These are phyloP conservation scores for Sturmia bella DNA, from an alignment of 2,888 invertebrate genomes.

Conservation along the genomic window DNA sequence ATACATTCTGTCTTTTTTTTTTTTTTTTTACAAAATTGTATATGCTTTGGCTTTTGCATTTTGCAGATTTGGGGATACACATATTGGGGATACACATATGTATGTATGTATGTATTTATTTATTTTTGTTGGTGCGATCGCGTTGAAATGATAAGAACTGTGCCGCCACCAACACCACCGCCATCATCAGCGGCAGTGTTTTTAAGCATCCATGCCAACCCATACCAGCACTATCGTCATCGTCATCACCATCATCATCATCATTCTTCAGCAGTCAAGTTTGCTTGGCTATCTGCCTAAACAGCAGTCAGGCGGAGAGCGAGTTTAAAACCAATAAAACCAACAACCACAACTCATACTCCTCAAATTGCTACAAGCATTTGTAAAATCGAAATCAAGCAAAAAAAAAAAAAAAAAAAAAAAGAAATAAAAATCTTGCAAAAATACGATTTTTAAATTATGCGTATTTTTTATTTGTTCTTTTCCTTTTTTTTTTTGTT, in stretches of 20 bases:
- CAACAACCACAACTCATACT: constrained; percentile 52
- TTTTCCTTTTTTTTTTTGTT: no score
- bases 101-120: constrained; percentile 44
- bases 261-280: constrained; percentile 33
- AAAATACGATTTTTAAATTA: constrained; percentile 62
- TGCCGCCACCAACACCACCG: constrained; percentile 64
- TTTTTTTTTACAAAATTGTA: no score
- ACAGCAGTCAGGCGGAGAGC: constrained; percentile 18
- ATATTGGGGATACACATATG: no score
- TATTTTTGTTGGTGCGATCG: constrained; percentile 57
- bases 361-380: constrained; percentile 58
- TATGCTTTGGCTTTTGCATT: no score
- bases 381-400: constrained; percentile 53
- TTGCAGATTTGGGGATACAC: no score
- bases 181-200: background rate
- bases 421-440: background rate
- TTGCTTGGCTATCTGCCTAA: constrained; percentile 19
- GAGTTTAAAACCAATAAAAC: constrained; percentile 45
- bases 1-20: background rate
- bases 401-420: no score
- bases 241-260: constrained; percentile 25
- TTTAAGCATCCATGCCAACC: background rate
- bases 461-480: constrained; percentile 53
- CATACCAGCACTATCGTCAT: constrained; percentile 7
- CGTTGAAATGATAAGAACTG: constrained; percentile 69